Evolutionary conservation across 2,888 invertebrate species (phyloP).

Genomic region (Xanthia icteritia): DNA sequence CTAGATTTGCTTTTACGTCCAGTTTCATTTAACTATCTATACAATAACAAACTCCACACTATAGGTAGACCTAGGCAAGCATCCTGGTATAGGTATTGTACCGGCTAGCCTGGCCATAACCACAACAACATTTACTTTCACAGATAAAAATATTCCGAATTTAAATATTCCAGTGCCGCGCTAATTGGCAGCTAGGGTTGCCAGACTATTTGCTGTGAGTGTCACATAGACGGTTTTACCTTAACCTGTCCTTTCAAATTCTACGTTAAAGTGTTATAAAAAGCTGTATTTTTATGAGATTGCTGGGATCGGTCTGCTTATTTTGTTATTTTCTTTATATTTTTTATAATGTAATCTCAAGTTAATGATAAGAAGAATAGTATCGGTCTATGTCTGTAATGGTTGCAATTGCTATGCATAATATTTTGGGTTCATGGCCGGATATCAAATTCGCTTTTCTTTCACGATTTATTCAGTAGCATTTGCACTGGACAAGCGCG

Average conservation of each 20-base stretch:
- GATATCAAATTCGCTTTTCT: background rate
- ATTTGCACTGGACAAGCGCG: too few relatives aligned
- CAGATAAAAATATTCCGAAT: conserved; percentile 34
- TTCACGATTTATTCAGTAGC: background rate
- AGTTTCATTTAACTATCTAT: background rate
- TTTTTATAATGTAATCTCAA: too few relatives aligned
- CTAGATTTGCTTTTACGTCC: background rate
- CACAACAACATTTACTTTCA: conserved; percentile 20
- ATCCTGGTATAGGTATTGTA: background rate
- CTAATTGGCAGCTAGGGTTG: conserved; percentile 54
- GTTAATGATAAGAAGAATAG: too few relatives aligned
- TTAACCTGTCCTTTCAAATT: conserved; percentile 14
- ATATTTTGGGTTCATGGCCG: too few relatives aligned
- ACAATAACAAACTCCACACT: background rate
- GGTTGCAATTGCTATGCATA: too few relatives aligned
- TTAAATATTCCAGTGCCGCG: conserved; percentile 53
- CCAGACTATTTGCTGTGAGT: conserved; percentile 34
- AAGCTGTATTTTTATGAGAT: background rate
- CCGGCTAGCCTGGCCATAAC: background rate
- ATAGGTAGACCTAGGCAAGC: background rate
- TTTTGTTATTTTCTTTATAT: background rate
- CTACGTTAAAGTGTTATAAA: background rate
- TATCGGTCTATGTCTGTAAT: too few relatives aligned
- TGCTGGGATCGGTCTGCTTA: background rate
- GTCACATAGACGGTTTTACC: conserved; percentile 20